Evolutionary conservation across 2,113 vertebrate genomes (phyloP), one percentile per base, ranked within the genome.

Genomic region (Neopipo cinnamomea): DNA sequence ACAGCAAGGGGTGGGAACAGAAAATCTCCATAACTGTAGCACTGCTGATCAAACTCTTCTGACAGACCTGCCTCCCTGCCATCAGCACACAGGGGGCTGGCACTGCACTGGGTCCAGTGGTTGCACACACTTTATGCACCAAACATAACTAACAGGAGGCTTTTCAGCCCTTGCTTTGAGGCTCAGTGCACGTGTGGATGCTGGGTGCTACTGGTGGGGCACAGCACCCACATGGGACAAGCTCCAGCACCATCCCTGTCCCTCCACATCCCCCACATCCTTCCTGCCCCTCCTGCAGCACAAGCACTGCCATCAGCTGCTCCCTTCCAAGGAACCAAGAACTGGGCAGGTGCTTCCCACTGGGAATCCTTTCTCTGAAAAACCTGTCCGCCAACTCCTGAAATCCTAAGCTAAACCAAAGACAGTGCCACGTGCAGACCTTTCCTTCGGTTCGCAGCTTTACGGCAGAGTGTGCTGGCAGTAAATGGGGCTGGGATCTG

Each of bases 361-460:
- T 21, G 28, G 19, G 28, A 82, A 67, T 12, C 41, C 53, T 56
- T 49, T 18, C 63, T 49, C n/a, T 35, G 62, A 30, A 75, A 80
- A 74, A 6, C 62, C 52, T 85, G 41, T n/a, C 76, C 55, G 7
- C 2, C 23, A 39, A 19, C 44, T 59, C 65, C 3, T 22, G 24
- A 63, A 52, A 68, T 22, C 65, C 53, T 62, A 23, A 58, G 5
- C 59, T 53, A 59, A 53, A 44, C 25, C 52, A 55, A 47, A 30
- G 1, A 7, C n/a, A 21, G 5, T 0, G 3, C 44, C 10, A 20
- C 0, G 12, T 1, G 4, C 27, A 27, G 59, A 13, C 30, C 37
- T 46, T 12, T 62, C 79, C 74, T 80, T 72, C 67, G 74, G 77
- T 59, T 90, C 42, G 18, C 0, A 5, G 59, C 10, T 18, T 23